Evolutionary conservation across 1,140 invertebrate species (phyloP).

Genomic region (Hypothenemus hampei): DNA sequence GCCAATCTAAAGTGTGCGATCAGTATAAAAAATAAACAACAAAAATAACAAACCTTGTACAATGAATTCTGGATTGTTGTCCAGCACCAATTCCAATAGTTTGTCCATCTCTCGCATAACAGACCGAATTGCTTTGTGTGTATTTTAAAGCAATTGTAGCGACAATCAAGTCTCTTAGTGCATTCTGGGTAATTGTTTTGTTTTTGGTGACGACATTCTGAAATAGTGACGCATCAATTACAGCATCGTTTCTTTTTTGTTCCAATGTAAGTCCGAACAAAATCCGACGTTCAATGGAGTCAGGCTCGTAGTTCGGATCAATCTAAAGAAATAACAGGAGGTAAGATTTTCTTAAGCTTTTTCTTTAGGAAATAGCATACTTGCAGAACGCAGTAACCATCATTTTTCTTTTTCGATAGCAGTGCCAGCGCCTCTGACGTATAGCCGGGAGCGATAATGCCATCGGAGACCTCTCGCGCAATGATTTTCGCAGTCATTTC

Average conservation of each 20-base stretch:
- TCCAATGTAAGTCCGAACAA: constrained; percentile 90
- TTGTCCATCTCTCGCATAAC: constrained; percentile 87
- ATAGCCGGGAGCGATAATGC: constrained; percentile 93
- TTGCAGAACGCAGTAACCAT: constrained; percentile 86
- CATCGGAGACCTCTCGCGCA: constrained; percentile 87
- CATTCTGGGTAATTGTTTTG: constrained; percentile 64
- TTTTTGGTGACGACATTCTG: constrained; percentile 77
- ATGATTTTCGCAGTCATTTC: constrained; percentile 73
- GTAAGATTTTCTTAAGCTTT: no score
- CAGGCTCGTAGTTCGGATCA: constrained; percentile 80
- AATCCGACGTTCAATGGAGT: constrained; percentile 74
- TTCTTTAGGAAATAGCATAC: constrained; percentile 31
- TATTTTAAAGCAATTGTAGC: constrained; percentile 97
- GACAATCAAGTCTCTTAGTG: constrained; percentile 86
- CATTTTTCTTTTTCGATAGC: constrained; percentile 94
- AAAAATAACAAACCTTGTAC: constrained; percentile 60
- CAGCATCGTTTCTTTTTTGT: constrained; percentile 86
- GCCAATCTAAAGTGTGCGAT: constrained; percentile 57
- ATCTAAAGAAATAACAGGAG: constrained; percentile 60
- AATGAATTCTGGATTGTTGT: constrained; percentile 96
- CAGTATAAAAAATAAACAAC: neutral
- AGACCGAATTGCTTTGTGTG: constrained; percentile 96
- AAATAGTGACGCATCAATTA: constrained; percentile 77
- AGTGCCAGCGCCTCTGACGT: constrained; percentile 75
- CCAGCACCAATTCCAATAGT: constrained; percentile 93